A percentile compares a stretch with the other conserved stretches of the same genome.
Evolutionary conservation across 64 coral and sea anemone species (phyloP).

Genomic region (Pachyseris speciosa): DNA sequence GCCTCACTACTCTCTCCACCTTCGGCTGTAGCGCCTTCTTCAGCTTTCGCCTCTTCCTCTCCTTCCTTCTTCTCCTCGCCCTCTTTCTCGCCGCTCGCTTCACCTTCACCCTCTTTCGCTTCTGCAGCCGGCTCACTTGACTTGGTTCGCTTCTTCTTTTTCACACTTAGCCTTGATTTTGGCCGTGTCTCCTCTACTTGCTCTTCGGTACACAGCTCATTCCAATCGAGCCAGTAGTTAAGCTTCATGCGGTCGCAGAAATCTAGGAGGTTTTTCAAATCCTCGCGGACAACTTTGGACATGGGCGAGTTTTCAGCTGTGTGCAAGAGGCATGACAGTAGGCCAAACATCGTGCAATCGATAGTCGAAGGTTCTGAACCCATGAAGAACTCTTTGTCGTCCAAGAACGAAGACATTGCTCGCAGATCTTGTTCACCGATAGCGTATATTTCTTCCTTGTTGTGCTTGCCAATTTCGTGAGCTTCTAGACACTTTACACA

Average conservation of each 20-base stretch:
- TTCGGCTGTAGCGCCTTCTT: conserved; percentile 49
- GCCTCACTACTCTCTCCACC: conserved; percentile 55
- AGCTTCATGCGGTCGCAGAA: conserved; percentile 96
- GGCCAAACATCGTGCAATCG: conserved; percentile 98
- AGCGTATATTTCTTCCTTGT: conserved; percentile 92
- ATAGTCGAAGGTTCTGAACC: conserved; percentile 81
- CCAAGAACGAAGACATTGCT: conserved; percentile 76
- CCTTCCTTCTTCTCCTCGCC: conserved; percentile 43
- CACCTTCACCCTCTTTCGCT: conserved; percentile 11
- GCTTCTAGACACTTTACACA: conserved; percentile 97
- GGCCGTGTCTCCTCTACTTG: conserved; percentile 89
- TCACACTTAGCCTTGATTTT: conserved; percentile 85
- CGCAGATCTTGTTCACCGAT: conserved; percentile 90
- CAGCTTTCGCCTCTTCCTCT: conserved; percentile 55
- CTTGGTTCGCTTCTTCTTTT: conserved; percentile 82
- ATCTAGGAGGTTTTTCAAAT: conserved; percentile 79
- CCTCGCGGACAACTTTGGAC: conserved; percentile 82
- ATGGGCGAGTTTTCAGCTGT: conserved; percentile 85
- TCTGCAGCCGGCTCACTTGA: conserved; percentile 55
- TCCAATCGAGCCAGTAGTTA: conserved; percentile 92
- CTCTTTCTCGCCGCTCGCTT: conserved; percentile 62
- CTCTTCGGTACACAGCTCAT: conserved; percentile 87
- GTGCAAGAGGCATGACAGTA: conserved; percentile 86
- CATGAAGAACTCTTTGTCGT: conserved; percentile 96
- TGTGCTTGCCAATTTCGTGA: conserved; percentile 95